A percentile compares a stretch with the other conserved stretches of the same genome.
phyloP scores from a whole-genome alignment of 2,113 vertebrate genomes.

The Oreochromis spilurus region DNA sequence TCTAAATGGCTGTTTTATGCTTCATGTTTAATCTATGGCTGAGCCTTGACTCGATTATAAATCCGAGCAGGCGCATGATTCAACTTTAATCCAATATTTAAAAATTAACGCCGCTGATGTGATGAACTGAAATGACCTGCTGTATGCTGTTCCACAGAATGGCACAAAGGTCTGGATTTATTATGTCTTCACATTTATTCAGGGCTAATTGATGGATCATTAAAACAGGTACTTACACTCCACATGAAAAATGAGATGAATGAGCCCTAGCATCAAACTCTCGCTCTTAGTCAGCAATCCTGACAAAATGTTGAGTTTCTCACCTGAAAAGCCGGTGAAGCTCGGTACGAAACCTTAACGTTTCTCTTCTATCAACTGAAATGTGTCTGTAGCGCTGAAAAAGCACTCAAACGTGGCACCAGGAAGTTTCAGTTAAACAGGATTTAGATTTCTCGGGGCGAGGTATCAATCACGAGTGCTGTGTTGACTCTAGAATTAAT shows the following conservation, averaged over 20 bases:
- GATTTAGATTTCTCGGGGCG: not conserved
- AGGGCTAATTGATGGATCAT: not conserved
- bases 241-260: not conserved
- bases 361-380: not conserved
- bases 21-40: conserved; percentile 10
- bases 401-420: not conserved
- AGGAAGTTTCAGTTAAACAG: not conserved
- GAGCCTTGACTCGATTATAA: not conserved
- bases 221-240: not conserved
- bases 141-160: not conserved
- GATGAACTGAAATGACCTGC: conserved; percentile 1
- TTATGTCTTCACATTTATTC: not conserved
- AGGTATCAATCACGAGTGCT: not conserved
- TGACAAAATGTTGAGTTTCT: not conserved
- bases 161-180: not conserved
- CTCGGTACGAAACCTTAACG: not conserved
- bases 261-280: not conserved
- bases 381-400: not conserved
- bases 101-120: not conserved
- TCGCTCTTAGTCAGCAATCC: not conserved
- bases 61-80: not conserved
- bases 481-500: not conserved
- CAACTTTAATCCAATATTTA: conserved; percentile 5
- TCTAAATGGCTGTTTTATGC: conserved; percentile 18
- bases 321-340: not conserved